These are phyloP conservation scores for Garrulus glandarius DNA, from an alignment of 2,797 vertebrate genomes.

Conservation along the genomic window DNA sequence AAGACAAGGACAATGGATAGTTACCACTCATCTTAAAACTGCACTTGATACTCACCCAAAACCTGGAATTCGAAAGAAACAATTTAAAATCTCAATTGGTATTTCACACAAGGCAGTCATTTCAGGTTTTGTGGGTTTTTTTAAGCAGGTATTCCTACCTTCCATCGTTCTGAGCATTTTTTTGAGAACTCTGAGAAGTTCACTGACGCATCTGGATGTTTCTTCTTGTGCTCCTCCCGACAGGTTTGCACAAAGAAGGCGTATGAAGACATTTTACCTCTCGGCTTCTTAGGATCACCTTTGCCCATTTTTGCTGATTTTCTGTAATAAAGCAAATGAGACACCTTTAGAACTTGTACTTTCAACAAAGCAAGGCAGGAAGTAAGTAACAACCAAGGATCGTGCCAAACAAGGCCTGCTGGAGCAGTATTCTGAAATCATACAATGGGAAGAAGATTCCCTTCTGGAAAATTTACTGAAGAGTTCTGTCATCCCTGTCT, in stretches of 20 bases:
- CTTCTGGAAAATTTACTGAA: not conserved
- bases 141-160: constrained; percentile 75
- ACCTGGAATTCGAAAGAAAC: not conserved
- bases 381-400: not conserved
- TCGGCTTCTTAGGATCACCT: constrained; percentile 93
- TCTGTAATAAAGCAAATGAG: constrained; percentile 49
- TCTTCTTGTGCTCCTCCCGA: constrained; percentile 97
- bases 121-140: not conserved
- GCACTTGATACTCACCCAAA: not conserved
- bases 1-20: not conserved
- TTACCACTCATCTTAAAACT: not conserved
- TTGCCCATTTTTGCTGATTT: constrained; percentile 87
- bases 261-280: constrained; percentile 98
- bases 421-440: not conserved
- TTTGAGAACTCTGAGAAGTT: constrained; percentile 99
- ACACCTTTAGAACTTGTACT: not conserved
- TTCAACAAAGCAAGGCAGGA: not conserved
- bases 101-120: not conserved
- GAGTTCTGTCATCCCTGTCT: not conserved
- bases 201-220: constrained; percentile 91
- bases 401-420: not conserved
- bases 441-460: not conserved
- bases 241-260: constrained; percentile 99
- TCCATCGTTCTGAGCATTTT: constrained; percentile 98
- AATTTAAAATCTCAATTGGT: accelerated